Evolutionary conservation across 2,113 vertebrate species (phyloP).

Genomic region (Etheostoma spectabile): DNA sequence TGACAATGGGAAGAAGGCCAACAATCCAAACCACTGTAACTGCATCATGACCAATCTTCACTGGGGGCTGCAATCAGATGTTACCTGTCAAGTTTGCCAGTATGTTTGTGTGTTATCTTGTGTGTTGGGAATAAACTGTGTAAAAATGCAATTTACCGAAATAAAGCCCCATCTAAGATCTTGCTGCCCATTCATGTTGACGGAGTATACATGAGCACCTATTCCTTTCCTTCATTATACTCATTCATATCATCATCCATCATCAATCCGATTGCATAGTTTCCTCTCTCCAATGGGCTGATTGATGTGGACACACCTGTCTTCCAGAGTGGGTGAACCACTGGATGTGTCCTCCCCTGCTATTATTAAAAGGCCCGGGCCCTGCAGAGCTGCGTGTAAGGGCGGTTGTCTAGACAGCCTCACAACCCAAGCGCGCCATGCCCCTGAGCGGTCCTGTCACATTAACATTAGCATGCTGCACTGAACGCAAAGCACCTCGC

Average conservation of each 20-base stretch:
- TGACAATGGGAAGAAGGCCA: slow-evolving; percentile 97
- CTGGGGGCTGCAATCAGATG: slow-evolving; percentile 97
- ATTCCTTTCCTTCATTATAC: not conserved
- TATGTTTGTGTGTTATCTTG: slow-evolving; percentile 77
- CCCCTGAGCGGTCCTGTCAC: slow-evolving; percentile 78
- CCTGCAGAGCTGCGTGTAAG: slow-evolving; percentile 57
- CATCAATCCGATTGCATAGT: not conserved
- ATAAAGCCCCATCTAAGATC: not conserved
- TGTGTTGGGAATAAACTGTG: not conserved
- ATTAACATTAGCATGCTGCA: slow-evolving; percentile 72
- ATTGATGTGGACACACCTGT: slow-evolving; percentile 23
- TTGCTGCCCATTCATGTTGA: slow-evolving; percentile 3
- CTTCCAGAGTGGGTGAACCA: slow-evolving; percentile 32
- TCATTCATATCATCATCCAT: slow-evolving; percentile 27
- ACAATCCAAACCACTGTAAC: slow-evolving; percentile 99
- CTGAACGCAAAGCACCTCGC: slow-evolving; percentile 66
- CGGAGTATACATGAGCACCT: not conserved
- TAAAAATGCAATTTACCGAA: not conserved
- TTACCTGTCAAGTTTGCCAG: slow-evolving; percentile 99
- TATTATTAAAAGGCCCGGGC: slow-evolving; percentile 65
- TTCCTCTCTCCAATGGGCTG: not conserved
- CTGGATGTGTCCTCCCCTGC: slow-evolving; percentile 49
- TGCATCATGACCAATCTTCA: slow-evolving; percentile 99
- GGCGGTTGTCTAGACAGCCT: slow-evolving; percentile 73
- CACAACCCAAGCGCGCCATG: slow-evolving; percentile 57